Conservation (phyloP, 1,140 invertebrate genomes). For the Zaprionus davidi region DNA sequence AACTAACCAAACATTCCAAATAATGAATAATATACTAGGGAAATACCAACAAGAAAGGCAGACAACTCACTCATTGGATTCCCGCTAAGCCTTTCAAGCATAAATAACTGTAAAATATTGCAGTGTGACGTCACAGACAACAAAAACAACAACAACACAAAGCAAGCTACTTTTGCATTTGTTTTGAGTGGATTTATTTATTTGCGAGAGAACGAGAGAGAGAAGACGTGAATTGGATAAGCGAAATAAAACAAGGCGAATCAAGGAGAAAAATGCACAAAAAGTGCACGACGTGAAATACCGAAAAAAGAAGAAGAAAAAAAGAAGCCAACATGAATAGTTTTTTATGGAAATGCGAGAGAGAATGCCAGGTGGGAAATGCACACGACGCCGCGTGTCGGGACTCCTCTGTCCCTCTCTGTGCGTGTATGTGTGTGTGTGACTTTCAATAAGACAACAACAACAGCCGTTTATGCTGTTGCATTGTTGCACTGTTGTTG, state of each 20-base stretch:
- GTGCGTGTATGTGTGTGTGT: not conserved
- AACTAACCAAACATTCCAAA: not conserved
- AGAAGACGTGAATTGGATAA: slow-evolving; percentile 8
- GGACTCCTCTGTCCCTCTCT: not conserved
- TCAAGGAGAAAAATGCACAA: slow-evolving; percentile 25
- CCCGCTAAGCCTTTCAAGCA: slow-evolving; percentile 12
- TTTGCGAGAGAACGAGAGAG: slow-evolving; percentile 30
- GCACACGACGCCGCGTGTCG: slow-evolving; percentile 23
- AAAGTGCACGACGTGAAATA: slow-evolving; percentile 13
- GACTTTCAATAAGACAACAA: slow-evolving; percentile 57
- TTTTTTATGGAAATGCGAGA: slow-evolving; percentile 69
- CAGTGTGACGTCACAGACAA: slow-evolving; percentile 22
- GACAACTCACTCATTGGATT: not conserved
- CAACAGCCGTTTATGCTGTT: slow-evolving; percentile 26
- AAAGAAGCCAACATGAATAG: slow-evolving; percentile 55
- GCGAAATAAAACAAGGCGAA: slow-evolving; percentile 27
- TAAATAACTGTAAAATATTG: slow-evolving; percentile 49
- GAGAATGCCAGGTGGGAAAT: slow-evolving; percentile 43
- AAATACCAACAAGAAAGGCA: not conserved
- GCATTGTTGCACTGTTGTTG: slow-evolving; percentile 25
- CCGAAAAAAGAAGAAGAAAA: slow-evolving; percentile 2
- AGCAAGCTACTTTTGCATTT: slow-evolving; percentile 34
- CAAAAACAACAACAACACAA: not conserved
- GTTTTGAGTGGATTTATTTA: slow-evolving; percentile 69
- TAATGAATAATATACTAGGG: not conserved